A percentile compares a stretch with the other conserved stretches of the same genome.
Conservation (phyloP, 2,888 invertebrate species). For the Cancer borealis region DNA sequence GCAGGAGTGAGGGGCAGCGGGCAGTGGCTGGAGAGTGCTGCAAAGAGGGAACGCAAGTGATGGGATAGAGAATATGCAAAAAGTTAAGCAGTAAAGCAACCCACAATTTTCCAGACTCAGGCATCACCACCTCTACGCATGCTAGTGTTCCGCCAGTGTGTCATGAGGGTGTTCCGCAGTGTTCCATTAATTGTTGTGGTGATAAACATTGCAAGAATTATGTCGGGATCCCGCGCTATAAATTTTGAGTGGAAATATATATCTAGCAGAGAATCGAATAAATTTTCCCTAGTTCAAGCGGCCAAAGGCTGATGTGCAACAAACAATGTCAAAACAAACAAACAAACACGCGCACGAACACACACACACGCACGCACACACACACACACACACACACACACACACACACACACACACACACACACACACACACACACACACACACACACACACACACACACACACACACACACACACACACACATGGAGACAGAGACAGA, state of each 20-base stretch:
- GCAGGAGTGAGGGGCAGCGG: background rate
- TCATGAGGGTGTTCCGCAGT: too few relatives aligned
- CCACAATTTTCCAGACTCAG: too few relatives aligned
- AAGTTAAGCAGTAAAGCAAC: too few relatives aligned
- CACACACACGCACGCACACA: background rate
- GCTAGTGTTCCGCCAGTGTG: too few relatives aligned
- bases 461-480: background rate
- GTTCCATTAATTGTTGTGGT: too few relatives aligned
- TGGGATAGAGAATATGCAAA: background rate
- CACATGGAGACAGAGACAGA: background rate
- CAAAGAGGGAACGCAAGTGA: background rate
- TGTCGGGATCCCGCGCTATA: too few relatives aligned
- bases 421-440: slow-evolving; percentile 11
- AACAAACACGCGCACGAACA: background rate
- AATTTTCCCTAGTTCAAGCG: too few relatives aligned
- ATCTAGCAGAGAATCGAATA: too few relatives aligned
- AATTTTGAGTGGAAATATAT: too few relatives aligned
- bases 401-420: slow-evolving; percentile 11
- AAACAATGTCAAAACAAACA: background rate
- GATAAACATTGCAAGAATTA: too few relatives aligned
- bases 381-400: slow-evolving; percentile 5
- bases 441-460: slow-evolving; percentile 2
- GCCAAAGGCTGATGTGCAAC: too few relatives aligned
- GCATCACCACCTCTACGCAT: too few relatives aligned
- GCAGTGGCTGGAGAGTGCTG: background rate